These are phyloP conservation scores for Drosophila baimaii DNA, from an alignment of 1,140 invertebrate species.

Conservation along the genomic window DNA sequence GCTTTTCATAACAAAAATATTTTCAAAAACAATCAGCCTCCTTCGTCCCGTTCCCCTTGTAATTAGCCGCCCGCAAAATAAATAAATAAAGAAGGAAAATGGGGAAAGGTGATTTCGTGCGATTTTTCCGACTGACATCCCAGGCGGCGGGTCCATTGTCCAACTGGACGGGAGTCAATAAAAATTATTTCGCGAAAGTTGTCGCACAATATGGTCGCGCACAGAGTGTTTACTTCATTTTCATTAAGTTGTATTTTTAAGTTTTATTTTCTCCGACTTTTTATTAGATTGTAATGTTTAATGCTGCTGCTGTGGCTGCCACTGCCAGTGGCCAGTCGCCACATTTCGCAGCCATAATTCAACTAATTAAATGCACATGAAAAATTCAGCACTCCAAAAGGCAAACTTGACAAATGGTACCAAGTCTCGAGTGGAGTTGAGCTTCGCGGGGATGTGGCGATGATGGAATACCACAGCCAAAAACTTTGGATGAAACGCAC, in stretches of 20 bases:
- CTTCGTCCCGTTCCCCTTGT: not conserved
- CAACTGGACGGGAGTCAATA: slow-evolving; percentile 69
- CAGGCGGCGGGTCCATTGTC: slow-evolving; percentile 34
- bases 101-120: slow-evolving; percentile 69
- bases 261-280: slow-evolving; percentile 53
- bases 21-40: slow-evolving; percentile 5
- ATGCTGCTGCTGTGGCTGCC: slow-evolving; percentile 24
- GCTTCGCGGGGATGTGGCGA: not conserved
- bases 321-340: slow-evolving; percentile 51
- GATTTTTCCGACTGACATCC: slow-evolving; percentile 60
- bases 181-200: slow-evolving; percentile 81
- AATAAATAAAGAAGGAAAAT: slow-evolving; percentile 25
- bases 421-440: slow-evolving; percentile 8
- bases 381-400: slow-evolving; percentile 81
- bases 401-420: slow-evolving; percentile 67
- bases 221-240: slow-evolving; percentile 73
- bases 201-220: slow-evolving; percentile 74
- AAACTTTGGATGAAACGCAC: slow-evolving; percentile 57
- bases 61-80: slow-evolving; percentile 25
- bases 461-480: slow-evolving; percentile 56
- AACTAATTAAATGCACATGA: slow-evolving; percentile 83
- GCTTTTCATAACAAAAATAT: slow-evolving; percentile 11
- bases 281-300: slow-evolving; percentile 71
- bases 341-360: slow-evolving; percentile 81
- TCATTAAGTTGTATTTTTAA: slow-evolving; percentile 72